phyloP scores from a whole-genome alignment of 2,797 vertebrate species.

The Labroides dimidiatus region DNA sequence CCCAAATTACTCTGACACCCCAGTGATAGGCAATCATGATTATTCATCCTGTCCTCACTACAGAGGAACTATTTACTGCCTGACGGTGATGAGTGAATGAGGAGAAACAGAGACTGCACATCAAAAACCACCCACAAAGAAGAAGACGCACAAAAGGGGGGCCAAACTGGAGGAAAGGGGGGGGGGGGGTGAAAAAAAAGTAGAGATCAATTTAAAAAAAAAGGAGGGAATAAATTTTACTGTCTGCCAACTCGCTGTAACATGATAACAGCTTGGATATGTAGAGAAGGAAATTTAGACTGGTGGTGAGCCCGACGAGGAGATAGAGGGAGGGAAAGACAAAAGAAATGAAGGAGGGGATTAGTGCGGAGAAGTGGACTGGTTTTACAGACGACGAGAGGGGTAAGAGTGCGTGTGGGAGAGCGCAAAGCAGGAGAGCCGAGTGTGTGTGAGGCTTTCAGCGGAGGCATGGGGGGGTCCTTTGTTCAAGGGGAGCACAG shows the following conservation, averaged over 20 bases:
- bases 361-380: conserved; percentile 69
- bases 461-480: conserved; percentile 59
- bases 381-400: conserved; percentile 65
- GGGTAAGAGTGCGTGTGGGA: conserved; percentile 64
- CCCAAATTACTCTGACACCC: conserved; percentile 70
- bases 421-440: conserved; percentile 55
- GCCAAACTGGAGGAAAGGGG: not conserved
- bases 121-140: conserved; percentile 76
- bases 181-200: conserved; percentile 20
- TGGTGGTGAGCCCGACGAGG: conserved; percentile 49
- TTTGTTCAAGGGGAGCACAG: conserved; percentile 74
- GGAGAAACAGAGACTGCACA: conserved; percentile 57
- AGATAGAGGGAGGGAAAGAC: conserved; percentile 51
- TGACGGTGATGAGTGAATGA: conserved; percentile 61
- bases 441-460: conserved; percentile 76
- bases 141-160: conserved; percentile 47
- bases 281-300: conserved; percentile 62
- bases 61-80: conserved; percentile 71
- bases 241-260: conserved; percentile 74
- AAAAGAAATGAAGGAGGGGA: conserved; percentile 65
- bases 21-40: conserved; percentile 75
- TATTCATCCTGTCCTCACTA: conserved; percentile 69
- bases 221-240: conserved; percentile 71
- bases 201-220: conserved; percentile 60
- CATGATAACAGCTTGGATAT: conserved; percentile 70